Base-by-base conservation (phyloP, 2,888 invertebrate genomes). In the Noctua comes region DNA sequence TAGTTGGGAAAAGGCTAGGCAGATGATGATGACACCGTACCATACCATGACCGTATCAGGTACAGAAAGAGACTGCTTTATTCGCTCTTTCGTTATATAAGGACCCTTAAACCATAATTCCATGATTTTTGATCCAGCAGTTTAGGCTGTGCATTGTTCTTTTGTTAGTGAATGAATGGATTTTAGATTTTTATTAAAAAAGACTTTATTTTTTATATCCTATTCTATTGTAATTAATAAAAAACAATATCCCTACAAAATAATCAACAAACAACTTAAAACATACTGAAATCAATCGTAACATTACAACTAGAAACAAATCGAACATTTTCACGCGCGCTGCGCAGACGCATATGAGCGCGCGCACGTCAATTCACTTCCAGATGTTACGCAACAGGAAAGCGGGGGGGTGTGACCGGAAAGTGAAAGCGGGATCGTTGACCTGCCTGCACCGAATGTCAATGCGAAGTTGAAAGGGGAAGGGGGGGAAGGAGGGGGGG, bases 301-400 rank as follows among this genome's bases (percentile, higher is more conserved):
- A 27, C 80, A 72, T 66, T 71, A 74, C 70, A 74, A 71, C 84
- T 69, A 36, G 54, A 86, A 76, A 84, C 85, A 86, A 84, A 83
- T 76, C 69, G 68, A 80, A 72, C 79, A 88, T 88, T 86, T 86
- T 78, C 84, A 88, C 84, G 87, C 88, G 74, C 83, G 3, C 24
- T 86, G 86, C 79, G 79, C 84, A 75, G 13, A 62, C 87, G 73
- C 85, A 76, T 72, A 79, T 79, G 51, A 31, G 64, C 76, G 73
- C 83, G 79, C 82, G 85, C 86, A 77, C 81, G 76, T 77, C 80
- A 77, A 79, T 77, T 81, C 82, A 83, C 85, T 86, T 90, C 89
- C 88, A 88, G 79, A 68, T 73, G 79, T 91, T 91, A 89, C 82
- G 90, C 82, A 92, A 92, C 92, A 92, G 93, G 92, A 92, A 92